A percentile compares a stretch with the other conserved stretches of the same genome.
Conservation (phyloP, 2,113 vertebrate genomes). For the Bubo blakistoni region DNA sequence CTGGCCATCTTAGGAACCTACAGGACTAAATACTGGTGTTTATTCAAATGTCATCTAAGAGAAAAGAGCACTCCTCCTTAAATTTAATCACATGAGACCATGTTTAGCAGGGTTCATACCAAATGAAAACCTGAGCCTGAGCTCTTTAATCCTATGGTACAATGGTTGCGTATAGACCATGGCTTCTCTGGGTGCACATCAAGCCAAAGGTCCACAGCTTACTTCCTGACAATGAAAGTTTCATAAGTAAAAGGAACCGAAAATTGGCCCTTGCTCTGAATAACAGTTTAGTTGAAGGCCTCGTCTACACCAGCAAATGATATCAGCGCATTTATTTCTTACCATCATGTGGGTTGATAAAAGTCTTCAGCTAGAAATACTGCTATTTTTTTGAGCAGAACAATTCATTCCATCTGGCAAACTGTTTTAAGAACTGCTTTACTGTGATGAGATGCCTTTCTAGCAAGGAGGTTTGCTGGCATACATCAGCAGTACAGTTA, state of each 20-base stretch:
- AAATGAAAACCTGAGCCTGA: not conserved
- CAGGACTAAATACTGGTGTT: not conserved
- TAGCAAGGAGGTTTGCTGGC: not conserved
- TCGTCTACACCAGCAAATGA: not conserved
- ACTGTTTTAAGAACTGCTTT: not conserved
- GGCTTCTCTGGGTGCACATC: not conserved
- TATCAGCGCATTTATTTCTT: not conserved
- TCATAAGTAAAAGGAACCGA: not conserved
- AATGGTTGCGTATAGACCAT: fast-evolving
- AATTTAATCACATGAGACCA: not conserved
- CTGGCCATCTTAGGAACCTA: not conserved
- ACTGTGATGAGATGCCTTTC: not conserved
- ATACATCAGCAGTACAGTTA: not conserved
- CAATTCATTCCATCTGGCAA: not conserved
- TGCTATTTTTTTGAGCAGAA: not conserved
- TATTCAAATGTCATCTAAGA: not conserved
- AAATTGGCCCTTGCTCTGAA: not conserved
- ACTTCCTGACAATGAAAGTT: not conserved
- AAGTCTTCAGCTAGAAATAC: not conserved
- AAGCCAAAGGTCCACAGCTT: not conserved
- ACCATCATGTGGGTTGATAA: not conserved
- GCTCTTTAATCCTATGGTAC: not conserved
- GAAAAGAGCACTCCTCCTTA: not conserved
- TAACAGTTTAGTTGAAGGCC: not conserved
- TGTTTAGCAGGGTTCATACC: not conserved